Conservation (phyloP, 1,140 invertebrate species). For the Drosophila leontia region DNA sequence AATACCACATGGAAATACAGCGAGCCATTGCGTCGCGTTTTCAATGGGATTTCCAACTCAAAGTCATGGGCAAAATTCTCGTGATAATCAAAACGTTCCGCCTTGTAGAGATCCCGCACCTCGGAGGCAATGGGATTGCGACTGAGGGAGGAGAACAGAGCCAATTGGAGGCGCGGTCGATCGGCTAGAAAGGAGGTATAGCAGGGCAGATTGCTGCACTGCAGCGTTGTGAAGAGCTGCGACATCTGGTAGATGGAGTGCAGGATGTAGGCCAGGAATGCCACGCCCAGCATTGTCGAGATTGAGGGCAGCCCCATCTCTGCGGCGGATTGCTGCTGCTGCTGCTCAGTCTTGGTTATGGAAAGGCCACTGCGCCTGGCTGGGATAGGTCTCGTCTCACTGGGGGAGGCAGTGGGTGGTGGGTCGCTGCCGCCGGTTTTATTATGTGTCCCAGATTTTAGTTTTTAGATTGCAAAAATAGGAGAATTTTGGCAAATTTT, state of each 20-base stretch:
- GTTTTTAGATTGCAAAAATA: neutral
- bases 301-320: conserved; percentile 77
- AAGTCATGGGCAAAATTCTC: conserved; percentile 85
- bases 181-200: conserved; percentile 87
- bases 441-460: neutral
- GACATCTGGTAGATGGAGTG: conserved; percentile 91
- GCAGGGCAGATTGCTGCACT: conserved; percentile 88
- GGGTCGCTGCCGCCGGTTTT: neutral
- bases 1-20: conserved; percentile 89
- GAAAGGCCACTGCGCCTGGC: neutral
- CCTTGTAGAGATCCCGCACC: conserved; percentile 78
- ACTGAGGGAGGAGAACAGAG: conserved; percentile 87
- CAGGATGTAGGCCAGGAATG: conserved; percentile 89
- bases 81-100: conserved; percentile 86
- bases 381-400: neutral
- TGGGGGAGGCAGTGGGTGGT: neutral
- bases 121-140: conserved; percentile 85
- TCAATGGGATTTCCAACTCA: conserved; percentile 88
- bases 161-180: conserved; percentile 87
- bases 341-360: neutral
- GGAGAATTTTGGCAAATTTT: neutral
- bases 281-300: conserved; percentile 86
- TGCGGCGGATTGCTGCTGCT: neutral
- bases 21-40: conserved; percentile 91
- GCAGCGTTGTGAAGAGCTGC: conserved; percentile 89